Evolutionary conservation across 2,113 vertebrate species (phyloP), one percentile per base, ranked within the genome.

Genomic region (Anolis carolinensis): DNA sequence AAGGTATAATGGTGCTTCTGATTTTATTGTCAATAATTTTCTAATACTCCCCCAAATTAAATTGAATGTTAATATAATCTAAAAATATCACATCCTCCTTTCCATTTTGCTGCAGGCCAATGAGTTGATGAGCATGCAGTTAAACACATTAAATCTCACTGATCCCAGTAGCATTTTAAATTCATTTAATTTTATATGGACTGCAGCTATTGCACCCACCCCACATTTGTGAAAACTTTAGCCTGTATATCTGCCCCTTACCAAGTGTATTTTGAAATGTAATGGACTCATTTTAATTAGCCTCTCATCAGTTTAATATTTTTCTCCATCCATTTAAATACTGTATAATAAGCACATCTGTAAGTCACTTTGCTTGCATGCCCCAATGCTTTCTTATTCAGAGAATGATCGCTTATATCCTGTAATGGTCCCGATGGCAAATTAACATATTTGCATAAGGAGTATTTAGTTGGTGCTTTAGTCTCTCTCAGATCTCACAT

Each of bases 221-320:
- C 36, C 73, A 74, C 39, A 73, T 81, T 78, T 80, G 59, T 3
- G 9, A 21, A 67, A n/a, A 27, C 23, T 25, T 48, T 86, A 52
- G 77, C 81, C 27, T 72, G 50, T 34, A 23, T 89, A 73, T 84
- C 71, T 81, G 65, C 76, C 44, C 86, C 75, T 91, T 88, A 90
- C 36, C 74, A 30, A 89, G 84, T 52, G 87, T 21, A 91, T 93
- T 95, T 94, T 89, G 86, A 94, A 90, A 89, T 80, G 77, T 86
- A 91, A 91, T 81, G 75, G 30, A 39, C 55, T 93, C 50, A 50
- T 84, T 90, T 91, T 89, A 95, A 93, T 95, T 89, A 94, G 3
- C 9, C 23, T 89, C 88, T 70, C 85, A 86, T 90, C 88, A 83
- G 65, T 85, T 91, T 93, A 93, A 91, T 90, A 87, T 94, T 93